Percentiles rank a stretch among this genome's conserved stretches.
phyloP scores from a whole-genome alignment of 2,888 invertebrate species.

The Dolichopus griseipennis region DNA sequence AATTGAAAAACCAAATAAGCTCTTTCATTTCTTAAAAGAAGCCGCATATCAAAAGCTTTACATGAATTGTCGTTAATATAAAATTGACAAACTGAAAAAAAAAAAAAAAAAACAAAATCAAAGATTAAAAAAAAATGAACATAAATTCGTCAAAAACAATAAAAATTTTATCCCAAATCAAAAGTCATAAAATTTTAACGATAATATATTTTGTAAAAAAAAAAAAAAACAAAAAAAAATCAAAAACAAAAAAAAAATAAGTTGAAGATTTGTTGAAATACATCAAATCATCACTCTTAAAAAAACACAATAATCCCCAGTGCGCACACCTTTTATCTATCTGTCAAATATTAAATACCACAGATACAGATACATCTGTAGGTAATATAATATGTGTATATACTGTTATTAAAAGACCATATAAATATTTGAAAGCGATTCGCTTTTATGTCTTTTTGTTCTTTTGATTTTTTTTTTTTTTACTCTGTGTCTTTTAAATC shows the following conservation, averaged over 20 bases:
- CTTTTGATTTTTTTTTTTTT: neutral
- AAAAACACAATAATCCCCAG: neutral
- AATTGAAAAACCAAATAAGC: neutral
- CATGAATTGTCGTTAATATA: neutral
- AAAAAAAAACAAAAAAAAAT: neutral
- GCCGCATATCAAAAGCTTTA: neutral
- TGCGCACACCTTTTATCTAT: neutral
- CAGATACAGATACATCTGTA: neutral
- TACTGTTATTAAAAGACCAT: neutral
- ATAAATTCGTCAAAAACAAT: too few relatives aligned
- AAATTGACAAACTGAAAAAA: neutral
- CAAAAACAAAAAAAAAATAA: neutral
- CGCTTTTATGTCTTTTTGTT: neutral
- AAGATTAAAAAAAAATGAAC: too few relatives aligned
- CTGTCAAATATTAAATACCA: too few relatives aligned
- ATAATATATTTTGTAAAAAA: neutral
- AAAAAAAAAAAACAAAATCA: neutral
- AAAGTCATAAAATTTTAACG: too few relatives aligned
- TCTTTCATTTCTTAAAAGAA: neutral
- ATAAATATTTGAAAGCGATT: neutral
- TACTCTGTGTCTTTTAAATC: neutral
- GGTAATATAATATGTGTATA: neutral
- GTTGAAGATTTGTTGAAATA: neutral
- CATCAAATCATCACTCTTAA: neutral
- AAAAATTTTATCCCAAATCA: too few relatives aligned